These are phyloP conservation scores for Tetragonula clypearis DNA, from an alignment of 1,140 invertebrate species.

Conservation along the genomic window DNA sequence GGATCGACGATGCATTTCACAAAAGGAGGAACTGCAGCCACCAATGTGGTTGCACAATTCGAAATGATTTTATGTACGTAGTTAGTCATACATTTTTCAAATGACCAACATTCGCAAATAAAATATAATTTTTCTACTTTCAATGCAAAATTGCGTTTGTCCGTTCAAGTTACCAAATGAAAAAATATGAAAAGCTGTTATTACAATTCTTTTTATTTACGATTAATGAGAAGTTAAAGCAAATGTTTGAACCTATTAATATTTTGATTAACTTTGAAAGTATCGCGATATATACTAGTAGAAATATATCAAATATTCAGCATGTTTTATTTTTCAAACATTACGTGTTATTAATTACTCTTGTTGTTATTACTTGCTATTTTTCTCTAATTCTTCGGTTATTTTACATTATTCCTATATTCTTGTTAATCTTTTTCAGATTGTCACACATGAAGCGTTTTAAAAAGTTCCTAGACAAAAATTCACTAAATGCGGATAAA, in stretches of 20 bases:
- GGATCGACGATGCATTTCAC: slow-evolving; percentile 38
- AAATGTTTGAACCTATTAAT: background rate
- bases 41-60: slow-evolving; percentile 46
- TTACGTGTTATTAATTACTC: background rate
- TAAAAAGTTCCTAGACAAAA: slow-evolving; percentile 9
- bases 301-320: background rate
- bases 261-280: background rate
- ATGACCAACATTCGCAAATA: background rate
- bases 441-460: background rate
- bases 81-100: slow-evolving; percentile 1
- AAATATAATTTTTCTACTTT: slow-evolving; percentile 2
- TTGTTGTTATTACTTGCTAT: background rate
- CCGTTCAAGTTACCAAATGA: background rate
- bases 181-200: no score
- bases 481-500: background rate
- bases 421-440: background rate
- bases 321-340: background rate
- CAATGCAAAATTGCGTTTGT: no score
- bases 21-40: slow-evolving; percentile 41
- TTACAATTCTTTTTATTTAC: no score
- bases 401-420: background rate
- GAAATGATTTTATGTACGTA: slow-evolving; percentile 9
- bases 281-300: no score
- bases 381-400: background rate
- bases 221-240: background rate